A percentile compares a stretch with the other conserved stretches of the same genome.
Evolutionary conservation across 1,140 invertebrate genomes (phyloP).

Genomic region (Conus ventricosus): DNA sequence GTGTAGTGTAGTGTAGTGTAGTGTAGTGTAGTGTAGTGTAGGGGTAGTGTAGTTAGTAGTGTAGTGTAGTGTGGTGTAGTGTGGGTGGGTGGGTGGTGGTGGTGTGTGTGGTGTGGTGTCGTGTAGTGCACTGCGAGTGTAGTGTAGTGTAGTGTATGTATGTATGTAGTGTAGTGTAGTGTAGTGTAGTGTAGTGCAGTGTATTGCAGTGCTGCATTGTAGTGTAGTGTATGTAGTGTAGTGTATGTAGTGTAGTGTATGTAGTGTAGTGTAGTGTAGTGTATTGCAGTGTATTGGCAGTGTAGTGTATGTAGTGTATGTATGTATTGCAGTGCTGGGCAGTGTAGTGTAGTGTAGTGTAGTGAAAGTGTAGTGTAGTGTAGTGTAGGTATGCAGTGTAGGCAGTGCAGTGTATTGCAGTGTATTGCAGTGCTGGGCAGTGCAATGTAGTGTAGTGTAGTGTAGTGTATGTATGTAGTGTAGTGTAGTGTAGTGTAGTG

Average conservation of each 20-base stretch:
- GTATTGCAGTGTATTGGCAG: background rate
- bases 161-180: background rate
- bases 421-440: background rate
- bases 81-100: too few species aligned
- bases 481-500: slow-evolving; percentile 10
- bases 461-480: slow-evolving; percentile 1
- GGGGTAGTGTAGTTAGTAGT: too few species aligned
- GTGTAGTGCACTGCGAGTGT: too few species aligned
- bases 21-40: too few species aligned
- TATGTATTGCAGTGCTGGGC: too few species aligned
- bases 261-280: background rate
- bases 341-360: background rate
- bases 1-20: too few species aligned
- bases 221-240: background rate
- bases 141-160: too few species aligned
- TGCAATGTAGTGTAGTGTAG: background rate
- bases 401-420: background rate
- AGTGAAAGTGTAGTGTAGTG: background rate
- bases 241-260: background rate
- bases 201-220: background rate
- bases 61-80: too few species aligned
- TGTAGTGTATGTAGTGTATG: background rate
- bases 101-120: too few species aligned
- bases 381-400: background rate
- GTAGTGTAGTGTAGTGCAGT: slow-evolving; percentile 14